A percentile compares a stretch with the other conserved stretches of the same genome.
These are phyloP conservation scores for Pseudomugil gertrudae DNA, from an alignment of 2,797 vertebrate species.

Conservation along the genomic window DNA sequence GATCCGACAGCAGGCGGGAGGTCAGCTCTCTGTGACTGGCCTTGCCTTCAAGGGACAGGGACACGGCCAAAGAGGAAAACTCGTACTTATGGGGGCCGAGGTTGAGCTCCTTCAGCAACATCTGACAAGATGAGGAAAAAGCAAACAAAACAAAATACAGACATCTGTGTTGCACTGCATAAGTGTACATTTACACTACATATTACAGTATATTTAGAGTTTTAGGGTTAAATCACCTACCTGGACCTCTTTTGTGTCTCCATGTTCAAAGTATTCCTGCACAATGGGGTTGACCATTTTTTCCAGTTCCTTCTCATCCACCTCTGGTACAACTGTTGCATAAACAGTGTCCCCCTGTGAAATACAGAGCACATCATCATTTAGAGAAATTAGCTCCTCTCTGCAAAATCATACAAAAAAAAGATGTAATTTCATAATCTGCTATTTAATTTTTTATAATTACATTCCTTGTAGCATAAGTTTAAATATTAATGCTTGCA, in stretches of 20 bases:
- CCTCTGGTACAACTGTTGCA: conserved; percentile 86
- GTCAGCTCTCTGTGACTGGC: conserved; percentile 91
- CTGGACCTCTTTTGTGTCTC: conserved; percentile 89
- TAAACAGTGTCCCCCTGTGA: conserved; percentile 87
- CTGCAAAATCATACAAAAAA: not conserved
- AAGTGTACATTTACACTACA: too few relatives aligned
- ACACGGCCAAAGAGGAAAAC: conserved; percentile 86
- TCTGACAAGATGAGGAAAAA: conserved; percentile 62
- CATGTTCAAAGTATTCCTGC: conserved; percentile 90
- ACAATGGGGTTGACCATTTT: conserved; percentile 90
- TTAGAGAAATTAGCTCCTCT: not conserved
- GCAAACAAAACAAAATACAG: too few relatives aligned
- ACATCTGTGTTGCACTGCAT: not conserved
- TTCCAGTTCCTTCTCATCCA: conserved; percentile 86
- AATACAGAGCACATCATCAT: not conserved
- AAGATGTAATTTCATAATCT: not conserved
- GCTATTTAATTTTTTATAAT: not conserved
- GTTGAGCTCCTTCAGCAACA: conserved; percentile 86
- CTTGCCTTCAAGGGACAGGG: conserved; percentile 87
- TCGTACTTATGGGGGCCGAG: conserved; percentile 82
- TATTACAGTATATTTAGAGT: not conserved
- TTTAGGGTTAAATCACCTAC: conserved; percentile 60
- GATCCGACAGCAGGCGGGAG: conserved; percentile 87
- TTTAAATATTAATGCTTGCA: too few relatives aligned
- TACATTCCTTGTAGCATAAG: not conserved